phyloP scores from a whole-genome alignment of 2,113 vertebrate genomes.

The Genyomyrus donnyi region DNA sequence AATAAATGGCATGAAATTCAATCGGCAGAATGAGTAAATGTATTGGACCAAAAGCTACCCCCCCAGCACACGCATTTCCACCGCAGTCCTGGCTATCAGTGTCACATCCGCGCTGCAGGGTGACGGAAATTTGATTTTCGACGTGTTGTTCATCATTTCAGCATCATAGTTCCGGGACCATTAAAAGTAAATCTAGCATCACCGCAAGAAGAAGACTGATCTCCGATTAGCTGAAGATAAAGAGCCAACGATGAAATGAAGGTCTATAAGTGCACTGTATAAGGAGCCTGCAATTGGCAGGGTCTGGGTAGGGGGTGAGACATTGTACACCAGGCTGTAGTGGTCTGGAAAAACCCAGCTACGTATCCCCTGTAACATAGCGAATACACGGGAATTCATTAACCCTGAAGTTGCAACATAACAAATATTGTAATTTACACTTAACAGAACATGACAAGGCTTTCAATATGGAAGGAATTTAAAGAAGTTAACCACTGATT shows the following conservation, averaged over 20 bases:
- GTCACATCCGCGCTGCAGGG: neutral
- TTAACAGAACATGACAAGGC: neutral
- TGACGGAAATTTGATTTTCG: constrained; percentile 19
- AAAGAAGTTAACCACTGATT: neutral
- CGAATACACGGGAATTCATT: neutral
- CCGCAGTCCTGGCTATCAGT: neutral
- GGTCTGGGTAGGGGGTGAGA: neutral
- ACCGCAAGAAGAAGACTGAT: constrained; percentile 25
- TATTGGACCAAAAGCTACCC: neutral
- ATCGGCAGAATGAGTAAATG: neutral
- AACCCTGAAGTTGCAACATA: neutral
- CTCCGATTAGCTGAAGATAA: constrained; percentile 32
- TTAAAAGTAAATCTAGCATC: constrained; percentile 35
- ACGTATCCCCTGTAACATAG: neutral
- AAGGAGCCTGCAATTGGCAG: neutral
- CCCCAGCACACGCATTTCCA: neutral
- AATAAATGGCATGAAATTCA: neutral
- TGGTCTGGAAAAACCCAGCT: neutral
- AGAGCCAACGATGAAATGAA: constrained; percentile 33
- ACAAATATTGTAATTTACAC: neutral
- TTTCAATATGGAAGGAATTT: neutral
- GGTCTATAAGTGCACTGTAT: constrained; percentile 13
- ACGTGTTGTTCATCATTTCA: neutral
- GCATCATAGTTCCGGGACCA: constrained; percentile 26
- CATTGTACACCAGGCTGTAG: neutral